phyloP scores from a whole-genome alignment of 2,113 vertebrate species.

The Heteronetta atricapilla region DNA sequence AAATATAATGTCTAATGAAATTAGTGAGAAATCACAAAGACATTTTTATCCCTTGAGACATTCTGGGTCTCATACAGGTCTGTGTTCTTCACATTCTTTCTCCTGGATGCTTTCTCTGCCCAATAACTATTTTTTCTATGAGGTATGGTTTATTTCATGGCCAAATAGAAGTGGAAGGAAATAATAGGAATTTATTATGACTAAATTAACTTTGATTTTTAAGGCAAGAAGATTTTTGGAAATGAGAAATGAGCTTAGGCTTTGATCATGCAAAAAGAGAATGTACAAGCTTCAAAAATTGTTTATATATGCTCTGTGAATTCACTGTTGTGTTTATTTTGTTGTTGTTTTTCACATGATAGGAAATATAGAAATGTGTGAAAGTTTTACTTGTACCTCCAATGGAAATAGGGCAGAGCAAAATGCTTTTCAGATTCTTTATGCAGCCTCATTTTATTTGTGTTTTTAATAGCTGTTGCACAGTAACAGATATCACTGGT shows the following conservation, averaged over 20 bases:
- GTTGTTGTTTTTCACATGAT: background rate
- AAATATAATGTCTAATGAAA: background rate
- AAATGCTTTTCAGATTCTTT: background rate
- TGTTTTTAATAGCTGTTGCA: background rate
- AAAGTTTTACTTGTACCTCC: background rate
- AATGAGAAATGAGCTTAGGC: background rate
- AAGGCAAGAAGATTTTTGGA: background rate
- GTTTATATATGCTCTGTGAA: background rate
- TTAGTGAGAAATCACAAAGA: background rate
- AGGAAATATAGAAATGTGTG: background rate
- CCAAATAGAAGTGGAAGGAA: background rate
- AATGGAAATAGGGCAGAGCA: background rate
- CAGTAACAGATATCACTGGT: background rate
- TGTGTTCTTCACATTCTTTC: background rate
- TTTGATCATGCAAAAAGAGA: background rate
- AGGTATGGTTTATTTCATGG: background rate
- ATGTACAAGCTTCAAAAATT: background rate
- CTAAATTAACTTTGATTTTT: slow-evolving; percentile 6
- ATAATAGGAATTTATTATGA: background rate
- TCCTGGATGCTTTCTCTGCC: background rate
- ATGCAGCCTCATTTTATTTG: background rate
- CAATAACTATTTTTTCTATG: background rate
- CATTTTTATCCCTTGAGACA: background rate
- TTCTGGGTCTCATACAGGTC: background rate
- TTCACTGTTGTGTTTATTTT: background rate